Percentiles rank a stretch among this genome's conserved stretches.
These are phyloP conservation scores for Pseudonaja textilis DNA, from an alignment of 2,113 vertebrate genomes.

Conservation along the genomic window DNA sequence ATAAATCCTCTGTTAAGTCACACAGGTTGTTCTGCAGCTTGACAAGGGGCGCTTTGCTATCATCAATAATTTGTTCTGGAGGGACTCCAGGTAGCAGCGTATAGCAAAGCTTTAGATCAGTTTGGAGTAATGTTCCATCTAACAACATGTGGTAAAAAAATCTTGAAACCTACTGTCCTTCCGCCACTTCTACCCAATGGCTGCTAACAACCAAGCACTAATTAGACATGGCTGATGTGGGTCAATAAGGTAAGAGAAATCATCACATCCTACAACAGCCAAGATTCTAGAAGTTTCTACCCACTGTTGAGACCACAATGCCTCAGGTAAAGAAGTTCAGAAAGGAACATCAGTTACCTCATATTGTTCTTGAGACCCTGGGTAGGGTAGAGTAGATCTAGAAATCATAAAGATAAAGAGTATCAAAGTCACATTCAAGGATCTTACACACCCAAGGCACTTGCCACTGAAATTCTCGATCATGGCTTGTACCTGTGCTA, in stretches of 20 bases:
- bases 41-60: neutral
- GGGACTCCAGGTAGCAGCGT: neutral
- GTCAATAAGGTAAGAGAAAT: neutral
- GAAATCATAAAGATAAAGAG: neutral
- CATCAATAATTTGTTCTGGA: neutral
- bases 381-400: conserved; percentile 92
- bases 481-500: neutral
- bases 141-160: neutral
- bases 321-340: neutral
- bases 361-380: conserved; percentile 90
- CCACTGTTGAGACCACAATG: neutral
- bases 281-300: neutral
- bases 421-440: neutral
- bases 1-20: conserved; percentile 16
- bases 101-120: neutral
- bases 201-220: neutral
- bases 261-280: conserved; percentile 4
- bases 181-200: too few species aligned
- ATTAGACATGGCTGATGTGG: neutral
- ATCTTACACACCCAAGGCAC: neutral
- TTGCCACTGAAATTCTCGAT: neutral
- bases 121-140: neutral
- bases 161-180: neutral
- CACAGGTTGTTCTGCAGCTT: neutral
- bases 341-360: conserved; percentile 74